A percentile compares a stretch with the other conserved stretches of the same genome.
These are phyloP conservation scores for Lumbricus terrestris DNA, from an alignment of 2,888 invertebrate genomes.

Conservation along the genomic window DNA sequence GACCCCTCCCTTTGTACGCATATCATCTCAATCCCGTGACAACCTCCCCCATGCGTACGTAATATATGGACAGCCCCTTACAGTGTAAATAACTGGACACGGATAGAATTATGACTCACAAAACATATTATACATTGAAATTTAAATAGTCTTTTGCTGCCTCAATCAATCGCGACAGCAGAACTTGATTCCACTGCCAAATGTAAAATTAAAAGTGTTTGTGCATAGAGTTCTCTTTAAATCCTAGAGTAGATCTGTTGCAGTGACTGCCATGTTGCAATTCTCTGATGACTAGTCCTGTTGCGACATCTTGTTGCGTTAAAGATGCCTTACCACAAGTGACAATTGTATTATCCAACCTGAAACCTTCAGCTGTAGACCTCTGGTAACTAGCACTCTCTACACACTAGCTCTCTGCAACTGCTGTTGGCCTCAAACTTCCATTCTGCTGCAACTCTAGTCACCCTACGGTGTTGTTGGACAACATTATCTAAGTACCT, in stretches of 20 bases:
- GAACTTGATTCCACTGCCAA: background rate
- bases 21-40: too few relatives aligned
- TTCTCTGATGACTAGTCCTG: background rate
- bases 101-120: background rate
- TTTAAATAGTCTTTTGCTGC: background rate
- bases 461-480: background rate
- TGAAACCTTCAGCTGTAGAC: background rate
- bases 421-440: background rate
- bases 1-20: too few relatives aligned
- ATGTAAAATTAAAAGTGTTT: background rate
- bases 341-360: too few relatives aligned
- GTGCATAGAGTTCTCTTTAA: background rate
- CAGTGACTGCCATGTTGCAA: conserved; percentile 3
- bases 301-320: background rate
- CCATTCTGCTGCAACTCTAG: background rate
- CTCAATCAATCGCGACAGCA: background rate
- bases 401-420: too few relatives aligned
- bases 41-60: too few relatives aligned
- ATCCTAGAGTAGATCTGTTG: background rate
- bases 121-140: background rate
- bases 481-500: background rate
- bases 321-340: too few relatives aligned
- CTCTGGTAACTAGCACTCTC: too few relatives aligned
- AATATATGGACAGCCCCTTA: too few relatives aligned
- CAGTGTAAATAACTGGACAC: background rate